Evolutionary conservation across 1,140 invertebrate species (phyloP), one percentile per base, ranked within the genome.

Genomic region (Rhagoletis pomonella): DNA sequence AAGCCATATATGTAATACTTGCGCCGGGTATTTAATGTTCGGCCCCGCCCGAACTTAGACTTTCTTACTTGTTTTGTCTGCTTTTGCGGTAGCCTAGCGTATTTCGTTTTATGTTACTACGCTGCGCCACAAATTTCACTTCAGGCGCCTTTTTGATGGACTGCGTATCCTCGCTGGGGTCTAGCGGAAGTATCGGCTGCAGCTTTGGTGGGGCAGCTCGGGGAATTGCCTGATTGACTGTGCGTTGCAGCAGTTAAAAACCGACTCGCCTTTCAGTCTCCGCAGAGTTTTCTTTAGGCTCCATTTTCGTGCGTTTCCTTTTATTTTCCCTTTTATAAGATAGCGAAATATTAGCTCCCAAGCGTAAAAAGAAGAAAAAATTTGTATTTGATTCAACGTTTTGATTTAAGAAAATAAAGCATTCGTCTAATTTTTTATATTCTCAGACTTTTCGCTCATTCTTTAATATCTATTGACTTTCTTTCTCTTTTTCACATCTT

Each of bases 171-270:
- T 29, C 3, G 44, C 6, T 29, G 39, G 10, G 14, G 14, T 55
- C 55, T 5, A 4, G 39, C 12, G 67, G 67, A 73, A 73, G 42
- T 73, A 73, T 73, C 67, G 42, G 67, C 14, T 39, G 67, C 17
- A 73, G 17, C 39, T 44, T 73, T 73, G 12, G 42, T 73, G 67
- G 2, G 42, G 4, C 17, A 47, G 67, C 39, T 73, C 39, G 4
- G 67, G 67, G 67, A 73, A 73, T 73, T 73, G 42, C 67, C 42
- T 73, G 67, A 73, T 73, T 73, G 67, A 73, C 67, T 73, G 67
- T 14, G 67, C 67, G 14, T 12, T 3, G 9, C 9, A 55, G 50
- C 50, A 55, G 4, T 55, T 55, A 55, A 6, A 4, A 12, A 39
- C 67, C 44, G 12, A 10, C 67, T 4, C 39, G 64, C 64, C 42